phyloP scores from a whole-genome alignment of 2,113 vertebrate genomes.

The Australoheros scitulus region DNA sequence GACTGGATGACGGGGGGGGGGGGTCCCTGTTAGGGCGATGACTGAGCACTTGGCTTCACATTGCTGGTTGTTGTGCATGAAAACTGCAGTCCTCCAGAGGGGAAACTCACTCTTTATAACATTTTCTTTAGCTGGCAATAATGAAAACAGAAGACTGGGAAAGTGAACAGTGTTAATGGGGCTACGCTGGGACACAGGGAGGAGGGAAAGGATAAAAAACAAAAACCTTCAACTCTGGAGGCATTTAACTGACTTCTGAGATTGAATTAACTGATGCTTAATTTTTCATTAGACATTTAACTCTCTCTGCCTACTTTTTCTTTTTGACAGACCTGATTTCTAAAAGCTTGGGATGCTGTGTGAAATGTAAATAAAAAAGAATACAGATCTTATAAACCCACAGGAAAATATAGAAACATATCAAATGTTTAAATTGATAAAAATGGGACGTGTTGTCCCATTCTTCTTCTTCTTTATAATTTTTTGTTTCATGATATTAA shows the following conservation, averaged over 20 bases:
- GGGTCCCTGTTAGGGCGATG: neutral
- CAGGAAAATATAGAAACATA: no score
- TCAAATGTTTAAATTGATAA: no score
- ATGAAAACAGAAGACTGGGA: neutral
- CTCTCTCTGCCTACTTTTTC: neutral
- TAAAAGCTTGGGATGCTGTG: no score
- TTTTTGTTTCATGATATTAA: no score
- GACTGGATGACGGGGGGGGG: neutral
- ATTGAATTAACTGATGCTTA: neutral
- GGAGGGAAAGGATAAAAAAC: neutral
- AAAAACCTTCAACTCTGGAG: neutral
- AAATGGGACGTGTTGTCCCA: no score
- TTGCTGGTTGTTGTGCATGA: constrained; percentile 8
- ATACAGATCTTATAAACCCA: no score
- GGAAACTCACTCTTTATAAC: neutral
- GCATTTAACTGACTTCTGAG: neutral
- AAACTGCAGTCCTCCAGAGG: constrained; percentile 3
- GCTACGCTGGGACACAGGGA: neutral
- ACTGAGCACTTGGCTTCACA: constrained; percentile 20
- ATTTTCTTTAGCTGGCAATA: neutral
- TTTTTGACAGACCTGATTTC: no score
- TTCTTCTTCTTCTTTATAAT: no score
- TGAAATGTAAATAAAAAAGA: no score
- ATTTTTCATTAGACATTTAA: fast-evolving
- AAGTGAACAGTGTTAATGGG: neutral